Base-by-base conservation (phyloP, 2,113 vertebrate species). In the Cavia porcellus region DNA sequence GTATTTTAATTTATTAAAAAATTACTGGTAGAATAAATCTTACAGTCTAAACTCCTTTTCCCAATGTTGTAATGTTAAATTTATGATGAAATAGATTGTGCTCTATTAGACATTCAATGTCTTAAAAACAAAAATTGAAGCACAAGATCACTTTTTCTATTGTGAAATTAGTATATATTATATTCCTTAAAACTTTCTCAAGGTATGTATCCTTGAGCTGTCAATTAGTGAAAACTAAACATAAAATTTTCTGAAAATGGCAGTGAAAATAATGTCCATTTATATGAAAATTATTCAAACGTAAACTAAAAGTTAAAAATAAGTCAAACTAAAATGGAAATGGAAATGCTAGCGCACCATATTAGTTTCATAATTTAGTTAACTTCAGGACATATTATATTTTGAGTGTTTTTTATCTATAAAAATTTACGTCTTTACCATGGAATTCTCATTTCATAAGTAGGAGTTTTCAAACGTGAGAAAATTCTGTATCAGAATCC, bases 1-100 rank as follows among this genome's bases (percentile, higher is more conserved):
- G 5, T 87, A 82, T 85, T 81, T 4, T 87, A 35, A 77, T 15
- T 87, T 96, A 81, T 64, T 94, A n/a, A 55, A 86, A 45, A 47
- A 75, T 2, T 17, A 22, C 6, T 52, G 1, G 12, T 25, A 81
- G 3, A 74, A 45, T 83, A 95, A 57, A 75, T 35, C 8, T 86
- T 68, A 70, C 0, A 45, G 9, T 5, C 28, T 52, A 7, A 89
- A 38, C 59, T 35, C 1, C 6, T 72, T 85, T 50, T 35, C 72
- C 2, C 20, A 86, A 22, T 90, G 42, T 68, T 4, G 70, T 86
- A 52, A 85, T 66, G 38, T 52, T 61, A 91, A 77, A 1, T 50
- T 38, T 68, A 86, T 50, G 28, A 24, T 64, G 10, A 61, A 92
- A 24, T 57, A 57, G 55, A 19, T 19, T 57, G 1, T 61, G 75